Conservation (phyloP, 2,113 vertebrate genomes). For the Tenebrosternarchus preto region DNA sequence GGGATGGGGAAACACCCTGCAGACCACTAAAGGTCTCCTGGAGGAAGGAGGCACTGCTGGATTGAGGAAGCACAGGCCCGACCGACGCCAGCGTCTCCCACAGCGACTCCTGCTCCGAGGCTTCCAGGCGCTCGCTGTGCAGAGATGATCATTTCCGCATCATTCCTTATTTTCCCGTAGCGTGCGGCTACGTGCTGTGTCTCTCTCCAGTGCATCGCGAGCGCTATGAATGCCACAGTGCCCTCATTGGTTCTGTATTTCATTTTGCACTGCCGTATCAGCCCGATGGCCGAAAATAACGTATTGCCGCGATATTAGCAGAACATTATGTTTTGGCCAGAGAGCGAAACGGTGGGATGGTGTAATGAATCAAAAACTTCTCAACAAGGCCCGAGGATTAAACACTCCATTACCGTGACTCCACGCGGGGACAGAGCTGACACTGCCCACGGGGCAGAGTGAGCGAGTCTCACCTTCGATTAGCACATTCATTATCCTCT, state of each 20-base stretch:
- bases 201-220: not conserved
- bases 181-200: not conserved
- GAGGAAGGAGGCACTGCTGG: not conserved
- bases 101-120: not conserved
- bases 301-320: constrained; percentile 25
- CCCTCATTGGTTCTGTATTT: constrained; percentile 17
- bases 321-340: constrained; percentile 48
- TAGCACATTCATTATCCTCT: constrained; percentile 12
- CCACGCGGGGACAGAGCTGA: constrained; percentile 14
- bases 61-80: not conserved
- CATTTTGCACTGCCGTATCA: constrained; percentile 27
- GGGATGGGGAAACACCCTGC: not conserved
- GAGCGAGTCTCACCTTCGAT: constrained; percentile 21
- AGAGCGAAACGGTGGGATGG: constrained; percentile 21
- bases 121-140: not conserved
- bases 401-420: constrained; percentile 28
- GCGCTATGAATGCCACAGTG: not conserved
- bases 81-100: not conserved
- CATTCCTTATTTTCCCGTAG: not conserved
- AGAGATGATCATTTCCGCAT: constrained; percentile 13
- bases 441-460: constrained; percentile 14
- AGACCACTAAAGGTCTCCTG: not conserved
- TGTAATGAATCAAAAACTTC: constrained; percentile 42
- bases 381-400: constrained; percentile 28
- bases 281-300: constrained; percentile 23